These are phyloP conservation scores for Drosophila teissieri DNA, from an alignment of 1,140 invertebrate genomes.

Conservation along the genomic window DNA sequence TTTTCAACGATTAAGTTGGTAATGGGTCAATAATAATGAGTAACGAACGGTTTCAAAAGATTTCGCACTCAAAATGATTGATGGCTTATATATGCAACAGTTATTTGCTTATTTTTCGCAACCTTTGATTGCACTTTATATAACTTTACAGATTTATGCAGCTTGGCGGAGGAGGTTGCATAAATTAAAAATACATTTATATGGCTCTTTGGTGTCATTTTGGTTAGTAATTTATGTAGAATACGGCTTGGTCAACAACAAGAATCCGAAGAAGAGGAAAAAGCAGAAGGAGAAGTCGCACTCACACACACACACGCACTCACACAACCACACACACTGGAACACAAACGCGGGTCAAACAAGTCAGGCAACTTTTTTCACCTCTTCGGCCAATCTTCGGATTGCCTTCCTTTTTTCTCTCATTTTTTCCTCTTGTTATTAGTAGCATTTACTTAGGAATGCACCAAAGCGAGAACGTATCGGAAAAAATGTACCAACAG, in stretches of 20 bases:
- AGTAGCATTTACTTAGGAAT: conserved; percentile 82
- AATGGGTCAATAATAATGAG: conserved; percentile 8
- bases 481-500: conserved; percentile 69
- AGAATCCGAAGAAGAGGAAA: conserved; percentile 42
- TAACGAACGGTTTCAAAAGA: neutral
- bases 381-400: conserved; percentile 73
- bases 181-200: conserved; percentile 59
- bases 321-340: neutral
- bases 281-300: conserved; percentile 54
- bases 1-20: neutral
- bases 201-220: conserved; percentile 62
- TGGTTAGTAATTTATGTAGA: conserved; percentile 65
- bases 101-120: conserved; percentile 27
- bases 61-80: conserved; percentile 14
- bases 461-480: conserved; percentile 82
- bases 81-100: conserved; percentile 26
- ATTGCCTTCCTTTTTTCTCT: conserved; percentile 78
- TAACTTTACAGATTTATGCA: conserved; percentile 45
- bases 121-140: conserved; percentile 48
- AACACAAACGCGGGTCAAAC: conserved; percentile 60
- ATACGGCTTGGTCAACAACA: conserved; percentile 54
- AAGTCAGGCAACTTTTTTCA: conserved; percentile 78
- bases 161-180: conserved; percentile 28
- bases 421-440: conserved; percentile 61
- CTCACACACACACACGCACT: conserved; percentile 21